Evolutionary conservation across 1,140 invertebrate species (phyloP).

Genomic region (Rhagoletis pomonella): DNA sequence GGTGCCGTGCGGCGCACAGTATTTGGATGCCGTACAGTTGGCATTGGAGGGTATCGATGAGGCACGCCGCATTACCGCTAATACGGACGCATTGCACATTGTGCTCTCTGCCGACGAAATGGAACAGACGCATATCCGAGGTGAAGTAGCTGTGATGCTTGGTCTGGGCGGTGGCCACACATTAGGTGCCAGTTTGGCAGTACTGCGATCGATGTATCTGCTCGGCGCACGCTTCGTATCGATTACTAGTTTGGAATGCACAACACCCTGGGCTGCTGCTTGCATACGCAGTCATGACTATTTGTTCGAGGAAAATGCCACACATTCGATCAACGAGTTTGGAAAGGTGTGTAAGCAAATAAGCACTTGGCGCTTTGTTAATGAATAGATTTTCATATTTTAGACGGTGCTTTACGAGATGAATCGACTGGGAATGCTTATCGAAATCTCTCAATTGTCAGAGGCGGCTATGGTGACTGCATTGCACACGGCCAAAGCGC

Average conservation of each 20-base stretch:
- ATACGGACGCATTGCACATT: slow-evolving; percentile 68
- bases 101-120: slow-evolving; percentile 76
- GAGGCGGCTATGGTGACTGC: slow-evolving; percentile 83
- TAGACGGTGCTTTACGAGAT: slow-evolving; percentile 81
- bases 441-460: slow-evolving; percentile 86
- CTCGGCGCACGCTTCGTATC: slow-evolving; percentile 84
- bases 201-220: slow-evolving; percentile 82
- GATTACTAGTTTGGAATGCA: slow-evolving; percentile 82
- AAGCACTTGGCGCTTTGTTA: not conserved
- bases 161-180: slow-evolving; percentile 85
- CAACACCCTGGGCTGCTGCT: slow-evolving; percentile 80
- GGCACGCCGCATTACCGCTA: slow-evolving; percentile 76
- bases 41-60: slow-evolving; percentile 81
- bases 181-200: slow-evolving; percentile 83
- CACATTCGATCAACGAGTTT: slow-evolving; percentile 74
- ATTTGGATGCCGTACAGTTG: slow-evolving; percentile 79
- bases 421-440: slow-evolving; percentile 85
- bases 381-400: slow-evolving; percentile 61
- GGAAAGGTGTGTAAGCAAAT: slow-evolving; percentile 70
- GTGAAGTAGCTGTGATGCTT: slow-evolving; percentile 81
- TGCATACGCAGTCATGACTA: slow-evolving; percentile 67
- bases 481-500: slow-evolving; percentile 80
- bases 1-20: slow-evolving; percentile 78
- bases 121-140: slow-evolving; percentile 78
- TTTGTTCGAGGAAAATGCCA: slow-evolving; percentile 69